phyloP scores from a whole-genome alignment of 2,797 vertebrate genomes.

The Denticeps clupeoides region DNA sequence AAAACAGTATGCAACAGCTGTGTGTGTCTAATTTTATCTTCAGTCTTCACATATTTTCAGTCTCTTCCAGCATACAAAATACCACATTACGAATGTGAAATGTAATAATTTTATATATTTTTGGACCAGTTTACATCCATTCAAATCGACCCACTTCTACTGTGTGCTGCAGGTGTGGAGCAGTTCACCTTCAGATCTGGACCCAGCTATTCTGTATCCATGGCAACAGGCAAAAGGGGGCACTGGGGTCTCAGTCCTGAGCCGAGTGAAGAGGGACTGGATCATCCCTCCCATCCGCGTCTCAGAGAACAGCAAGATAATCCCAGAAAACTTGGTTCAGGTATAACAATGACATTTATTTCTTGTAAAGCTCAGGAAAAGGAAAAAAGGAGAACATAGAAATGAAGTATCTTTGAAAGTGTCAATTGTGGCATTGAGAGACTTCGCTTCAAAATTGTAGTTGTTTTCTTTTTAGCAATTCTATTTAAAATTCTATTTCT shows the following conservation, averaged over 20 bases:
- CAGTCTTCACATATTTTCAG: too few species aligned
- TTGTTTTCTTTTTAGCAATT: too few species aligned
- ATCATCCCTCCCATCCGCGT: slow-evolving; percentile 92
- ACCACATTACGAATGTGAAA: too few species aligned
- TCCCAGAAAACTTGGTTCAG: slow-evolving; percentile 87
- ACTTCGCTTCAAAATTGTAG: too few species aligned
- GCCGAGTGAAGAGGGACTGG: slow-evolving; percentile 84
- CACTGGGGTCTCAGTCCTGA: background rate
- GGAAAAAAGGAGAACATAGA: background rate
- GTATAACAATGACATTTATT: slow-evolving; percentile 41
- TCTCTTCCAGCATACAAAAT: too few species aligned
- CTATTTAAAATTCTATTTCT: too few species aligned
- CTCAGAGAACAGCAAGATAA: slow-evolving; percentile 80
- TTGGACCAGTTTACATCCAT: background rate
- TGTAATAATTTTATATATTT: too few species aligned
- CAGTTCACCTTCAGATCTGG: slow-evolving; percentile 9
- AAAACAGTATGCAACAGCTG: slow-evolving; percentile 54
- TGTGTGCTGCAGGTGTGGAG: slow-evolving; percentile 20
- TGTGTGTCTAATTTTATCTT: too few species aligned
- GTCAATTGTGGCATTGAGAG: too few species aligned
- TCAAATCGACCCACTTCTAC: background rate
- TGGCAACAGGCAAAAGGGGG: slow-evolving; percentile 45
- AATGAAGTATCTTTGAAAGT: background rate
- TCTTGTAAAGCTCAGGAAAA: background rate
- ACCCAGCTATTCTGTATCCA: slow-evolving; percentile 40